Base-by-base conservation (phyloP, 2,797 vertebrate species). In the Anguilla obscura region DNA sequence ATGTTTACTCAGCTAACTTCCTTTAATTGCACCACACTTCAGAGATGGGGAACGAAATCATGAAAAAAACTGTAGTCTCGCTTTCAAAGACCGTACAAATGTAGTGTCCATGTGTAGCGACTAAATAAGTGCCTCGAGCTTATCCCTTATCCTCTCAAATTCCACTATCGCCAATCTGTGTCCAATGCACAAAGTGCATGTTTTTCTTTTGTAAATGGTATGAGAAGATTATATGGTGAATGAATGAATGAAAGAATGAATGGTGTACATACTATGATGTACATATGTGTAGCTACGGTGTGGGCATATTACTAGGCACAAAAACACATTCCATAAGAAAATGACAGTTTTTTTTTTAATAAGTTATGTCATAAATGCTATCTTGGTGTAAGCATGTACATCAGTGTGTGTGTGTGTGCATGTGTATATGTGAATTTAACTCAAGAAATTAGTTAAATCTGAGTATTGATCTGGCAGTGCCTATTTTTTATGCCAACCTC, bases 101-200 rank as follows among this genome's bases (percentile, higher is more conserved):
- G 0, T 50, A 24, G 27, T 88, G 89, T 88, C 54, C 92, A 94
- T 94, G 92, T 94, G 94, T 94, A 95, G 94, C 90, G 89, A 92
- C 93, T 92, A 91, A 93, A 93, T 93, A 92, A 91, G 89, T 90
- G 87, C 92, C 91, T 88, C 0, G 18, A 84, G 58, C 90, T 88
- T 90, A 89, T 54, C 52, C 10, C 52, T 10, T 54, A 14, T 14
- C 52, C 52, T 54, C 52, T 54, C 12, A 54, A 54, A 14, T 54
- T 14, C 52, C 52, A 54, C 9, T 16, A 12, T 16, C 2, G 54
- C 14, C 2, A 16, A 56, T 16, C 10, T 56, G 54, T 58, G 56
- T 52, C 56, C 56, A 58, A 58, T 3, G 8, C 9, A 54, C 9
- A 54, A 14, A 54, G 12, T 54, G 52, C 52, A 58, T 58, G 56